A percentile compares a stretch with the other conserved stretches of the same genome.
Evolutionary conservation across 2,888 invertebrate species (phyloP).

Genomic region (Isoperla grammatica): DNA sequence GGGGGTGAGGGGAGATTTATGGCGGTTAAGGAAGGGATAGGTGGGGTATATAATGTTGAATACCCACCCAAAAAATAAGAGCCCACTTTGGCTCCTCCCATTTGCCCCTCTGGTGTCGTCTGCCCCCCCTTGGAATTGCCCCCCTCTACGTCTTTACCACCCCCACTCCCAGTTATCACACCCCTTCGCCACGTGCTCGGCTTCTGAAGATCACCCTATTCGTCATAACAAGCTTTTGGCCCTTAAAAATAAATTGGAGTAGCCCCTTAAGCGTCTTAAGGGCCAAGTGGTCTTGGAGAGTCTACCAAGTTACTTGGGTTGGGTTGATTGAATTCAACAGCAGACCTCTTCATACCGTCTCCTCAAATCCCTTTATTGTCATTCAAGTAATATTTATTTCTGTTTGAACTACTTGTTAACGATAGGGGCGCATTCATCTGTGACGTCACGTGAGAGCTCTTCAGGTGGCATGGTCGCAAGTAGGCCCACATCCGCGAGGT

Average conservation of each 20-base stretch:
- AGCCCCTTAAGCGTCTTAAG: slow-evolving; percentile 3
- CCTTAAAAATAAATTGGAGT: slow-evolving; percentile 17
- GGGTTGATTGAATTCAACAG: slow-evolving; percentile 6
- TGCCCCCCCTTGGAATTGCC: slow-evolving; percentile 11
- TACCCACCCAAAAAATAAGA: slow-evolving; percentile 26
- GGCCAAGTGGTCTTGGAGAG: slow-evolving; percentile 5
- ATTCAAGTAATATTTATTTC: background rate
- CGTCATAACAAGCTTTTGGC: slow-evolving; percentile 15
- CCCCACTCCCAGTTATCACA: too few relatives aligned
- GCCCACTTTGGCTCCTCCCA: slow-evolving; percentile 24
- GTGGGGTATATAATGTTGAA: slow-evolving; percentile 13
- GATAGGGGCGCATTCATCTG: background rate
- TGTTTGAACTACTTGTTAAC: background rate
- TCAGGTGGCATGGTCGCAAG: slow-evolving; percentile 5
- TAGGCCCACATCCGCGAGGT: slow-evolving; percentile 6
- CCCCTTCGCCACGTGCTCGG: too few relatives aligned
- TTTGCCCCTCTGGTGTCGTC: slow-evolving; percentile 11
- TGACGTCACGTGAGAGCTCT: slow-evolving; percentile 5
- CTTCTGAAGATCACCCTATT: background rate
- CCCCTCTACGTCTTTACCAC: slow-evolving; percentile 12
- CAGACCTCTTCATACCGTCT: too few relatives aligned
- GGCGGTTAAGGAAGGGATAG: slow-evolving; percentile 1
- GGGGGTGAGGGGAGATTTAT: slow-evolving; percentile 18
- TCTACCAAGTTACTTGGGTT: background rate
- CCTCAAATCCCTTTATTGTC: too few relatives aligned